Percentiles rank a stretch among this genome's conserved stretches.
phyloP scores from a whole-genome alignment of 2,113 vertebrate genomes.

The Gila orcuttii region DNA sequence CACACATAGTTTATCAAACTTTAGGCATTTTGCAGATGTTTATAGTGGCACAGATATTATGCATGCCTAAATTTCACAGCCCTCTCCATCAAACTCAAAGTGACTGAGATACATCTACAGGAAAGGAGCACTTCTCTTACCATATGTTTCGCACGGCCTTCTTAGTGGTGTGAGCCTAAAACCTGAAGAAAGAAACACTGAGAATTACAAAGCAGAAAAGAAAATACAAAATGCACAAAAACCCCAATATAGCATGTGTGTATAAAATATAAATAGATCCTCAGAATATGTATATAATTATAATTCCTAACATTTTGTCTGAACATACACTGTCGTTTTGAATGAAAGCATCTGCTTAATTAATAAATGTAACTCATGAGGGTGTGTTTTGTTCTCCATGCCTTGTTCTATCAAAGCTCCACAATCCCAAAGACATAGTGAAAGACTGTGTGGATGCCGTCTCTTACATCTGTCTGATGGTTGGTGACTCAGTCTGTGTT shows the following conservation, averaged over 20 bases:
- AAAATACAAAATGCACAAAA: not conserved
- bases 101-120: not conserved
- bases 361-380: not conserved
- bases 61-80: not conserved
- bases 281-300: not conserved
- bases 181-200: conserved; percentile 29
- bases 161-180: conserved; percentile 53
- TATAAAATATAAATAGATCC: not conserved
- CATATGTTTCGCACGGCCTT: not conserved
- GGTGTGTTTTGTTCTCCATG: conserved; percentile 3
- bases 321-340: not conserved
- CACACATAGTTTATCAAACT: not conserved
- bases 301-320: not conserved
- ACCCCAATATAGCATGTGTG: not conserved
- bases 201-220: not conserved
- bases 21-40: not conserved
- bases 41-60: not conserved
- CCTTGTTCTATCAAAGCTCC: not conserved
- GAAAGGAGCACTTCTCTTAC: conserved; percentile 33
- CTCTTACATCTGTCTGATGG: conserved; percentile 34
- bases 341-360: not conserved
- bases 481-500: not conserved
- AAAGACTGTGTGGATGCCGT: not conserved
- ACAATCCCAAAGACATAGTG: not conserved
- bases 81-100: not conserved